A percentile compares a stretch with the other conserved stretches of the same genome.
Evolutionary conservation across 2,113 vertebrate genomes (phyloP).

Genomic region (Hystrix brachyura): DNA sequence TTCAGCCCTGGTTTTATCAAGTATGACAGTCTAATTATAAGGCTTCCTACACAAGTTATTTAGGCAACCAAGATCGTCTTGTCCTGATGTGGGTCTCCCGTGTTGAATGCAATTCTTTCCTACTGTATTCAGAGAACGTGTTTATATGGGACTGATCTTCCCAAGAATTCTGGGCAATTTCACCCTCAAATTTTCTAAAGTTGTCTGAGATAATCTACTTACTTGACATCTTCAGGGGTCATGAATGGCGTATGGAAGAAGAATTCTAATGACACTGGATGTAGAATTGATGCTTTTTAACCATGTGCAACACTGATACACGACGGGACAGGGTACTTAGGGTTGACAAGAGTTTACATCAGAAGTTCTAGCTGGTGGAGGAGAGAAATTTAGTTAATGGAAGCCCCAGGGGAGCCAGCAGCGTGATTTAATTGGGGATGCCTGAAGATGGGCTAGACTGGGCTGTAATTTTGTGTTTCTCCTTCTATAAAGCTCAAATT

Average conservation of each 20-base stretch:
- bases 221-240: neutral
- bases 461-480: neutral
- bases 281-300: conserved; percentile 1
- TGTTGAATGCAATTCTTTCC: neutral
- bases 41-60: conserved; percentile 52
- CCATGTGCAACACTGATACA: neutral
- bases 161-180: conserved; percentile 34
- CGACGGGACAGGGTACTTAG: neutral
- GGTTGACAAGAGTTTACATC: neutral
- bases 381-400: neutral
- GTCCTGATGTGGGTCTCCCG: neutral
- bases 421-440: neutral
- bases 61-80: conserved; percentile 62
- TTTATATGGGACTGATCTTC: conserved; percentile 41
- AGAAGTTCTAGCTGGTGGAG: neutral
- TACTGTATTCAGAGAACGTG: neutral
- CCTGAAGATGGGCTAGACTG: neutral
- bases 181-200: conserved; percentile 4
- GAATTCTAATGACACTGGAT: conserved; percentile 39
- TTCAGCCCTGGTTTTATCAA: conserved; percentile 60
- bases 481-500: neutral
- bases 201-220: conserved; percentile 50
- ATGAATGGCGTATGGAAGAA: neutral
- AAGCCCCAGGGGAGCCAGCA: neutral
- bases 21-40: conserved; percentile 70